Conservation (phyloP, 2,113 vertebrate species). For the Cryptotis parvus region DNA sequence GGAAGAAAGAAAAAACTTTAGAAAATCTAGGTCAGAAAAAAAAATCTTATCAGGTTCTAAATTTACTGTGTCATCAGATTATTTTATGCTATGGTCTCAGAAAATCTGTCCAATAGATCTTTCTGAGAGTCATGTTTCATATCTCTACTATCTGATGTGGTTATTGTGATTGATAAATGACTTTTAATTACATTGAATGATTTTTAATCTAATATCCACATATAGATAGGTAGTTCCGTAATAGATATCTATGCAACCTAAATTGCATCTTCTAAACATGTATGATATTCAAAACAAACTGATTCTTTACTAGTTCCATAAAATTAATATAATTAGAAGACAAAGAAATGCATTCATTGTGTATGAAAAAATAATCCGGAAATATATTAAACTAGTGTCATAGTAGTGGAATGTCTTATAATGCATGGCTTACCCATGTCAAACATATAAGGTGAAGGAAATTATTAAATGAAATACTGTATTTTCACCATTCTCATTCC, state of each 20-base stretch:
- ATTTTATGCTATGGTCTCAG: background rate
- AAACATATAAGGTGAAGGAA: too few relatives aligned
- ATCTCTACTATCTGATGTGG: too few relatives aligned
- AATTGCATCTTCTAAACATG: background rate
- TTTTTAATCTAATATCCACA: background rate
- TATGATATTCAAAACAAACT: background rate
- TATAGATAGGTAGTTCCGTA: background rate
- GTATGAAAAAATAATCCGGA: background rate
- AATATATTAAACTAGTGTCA: slow-evolving; percentile 1
- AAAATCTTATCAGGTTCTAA: background rate
- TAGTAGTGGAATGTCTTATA: background rate
- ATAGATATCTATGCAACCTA: background rate
- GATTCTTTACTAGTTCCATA: background rate
- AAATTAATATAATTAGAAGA: background rate
- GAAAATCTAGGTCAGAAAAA: too few relatives aligned
- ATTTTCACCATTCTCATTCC: too few relatives aligned
- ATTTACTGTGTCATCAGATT: background rate
- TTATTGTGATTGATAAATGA: background rate
- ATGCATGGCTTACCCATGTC: background rate
- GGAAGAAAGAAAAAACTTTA: background rate
- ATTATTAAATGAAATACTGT: too few relatives aligned
- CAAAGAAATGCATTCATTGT: background rate
- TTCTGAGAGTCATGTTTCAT: too few relatives aligned
- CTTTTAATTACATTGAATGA: background rate
- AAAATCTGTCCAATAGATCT: too few relatives aligned